phyloP scores from a whole-genome alignment of 2,888 invertebrate genomes.

The Lasioglossum leucozonium region DNA sequence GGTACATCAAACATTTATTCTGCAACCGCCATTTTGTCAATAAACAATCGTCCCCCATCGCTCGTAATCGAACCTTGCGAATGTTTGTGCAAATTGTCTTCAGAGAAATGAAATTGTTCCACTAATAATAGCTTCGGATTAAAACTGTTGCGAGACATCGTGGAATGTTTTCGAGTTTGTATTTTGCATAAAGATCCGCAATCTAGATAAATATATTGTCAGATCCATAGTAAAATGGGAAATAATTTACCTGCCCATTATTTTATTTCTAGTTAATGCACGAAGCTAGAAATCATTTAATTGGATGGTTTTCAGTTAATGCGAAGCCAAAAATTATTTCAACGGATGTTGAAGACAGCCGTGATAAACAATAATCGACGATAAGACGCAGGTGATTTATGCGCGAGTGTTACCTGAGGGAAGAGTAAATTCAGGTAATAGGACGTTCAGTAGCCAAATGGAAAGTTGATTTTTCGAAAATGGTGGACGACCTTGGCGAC shows the following conservation, averaged over 20 bases:
- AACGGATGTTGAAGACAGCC: not conserved
- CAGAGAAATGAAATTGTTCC: too few relatives aligned
- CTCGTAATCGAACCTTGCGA: too few relatives aligned
- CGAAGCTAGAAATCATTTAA: not conserved
- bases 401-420: slow-evolving; percentile 13
- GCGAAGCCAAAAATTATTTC: too few relatives aligned
- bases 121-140: too few relatives aligned
- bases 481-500: slow-evolving; percentile 41
- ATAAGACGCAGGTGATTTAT: slow-evolving; percentile 26
- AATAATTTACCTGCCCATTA: too few relatives aligned
- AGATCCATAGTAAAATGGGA: too few relatives aligned
- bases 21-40: not conserved
- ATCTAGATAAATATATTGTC: too few relatives aligned
- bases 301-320: too few relatives aligned
- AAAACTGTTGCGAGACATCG: too few relatives aligned
- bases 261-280: not conserved
- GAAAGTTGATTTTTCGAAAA: slow-evolving; percentile 47
- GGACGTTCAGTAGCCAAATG: slow-evolving; percentile 51
- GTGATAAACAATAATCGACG: not conserved
- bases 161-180: too few relatives aligned
- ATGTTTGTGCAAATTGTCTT: too few relatives aligned
- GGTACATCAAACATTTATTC: not conserved
- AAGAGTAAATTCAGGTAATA: slow-evolving; percentile 40
- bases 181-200: not conserved
- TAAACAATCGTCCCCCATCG: too few relatives aligned